Percentiles rank a stretch among this genome's conserved stretches.
Conservation (phyloP, 2,113 vertebrate species). For the Gulo gulo region DNA sequence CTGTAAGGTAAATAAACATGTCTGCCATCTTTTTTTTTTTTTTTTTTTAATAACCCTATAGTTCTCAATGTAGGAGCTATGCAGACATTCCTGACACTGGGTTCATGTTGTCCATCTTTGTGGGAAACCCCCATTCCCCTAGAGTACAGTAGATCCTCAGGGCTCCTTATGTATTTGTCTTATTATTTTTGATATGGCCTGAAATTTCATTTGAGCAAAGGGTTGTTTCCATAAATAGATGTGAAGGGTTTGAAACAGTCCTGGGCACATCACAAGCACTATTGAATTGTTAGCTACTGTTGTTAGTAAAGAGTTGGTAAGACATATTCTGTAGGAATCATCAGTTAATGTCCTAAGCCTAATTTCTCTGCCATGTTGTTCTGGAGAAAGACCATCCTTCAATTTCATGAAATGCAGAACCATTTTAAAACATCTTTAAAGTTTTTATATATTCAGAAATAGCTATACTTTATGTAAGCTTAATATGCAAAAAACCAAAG, state of each 20-base stretch:
- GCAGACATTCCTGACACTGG: background rate
- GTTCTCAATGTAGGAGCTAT: background rate
- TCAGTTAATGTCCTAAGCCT: background rate
- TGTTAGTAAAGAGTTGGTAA: background rate
- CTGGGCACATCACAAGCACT: background rate
- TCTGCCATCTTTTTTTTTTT: background rate
- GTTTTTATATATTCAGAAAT: slow-evolving; percentile 44
- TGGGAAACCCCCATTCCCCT: background rate
- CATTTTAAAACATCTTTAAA: slow-evolving; percentile 46
- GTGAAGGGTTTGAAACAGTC: background rate
- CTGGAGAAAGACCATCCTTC: background rate
- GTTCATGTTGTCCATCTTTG: background rate
- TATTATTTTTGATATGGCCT: background rate
- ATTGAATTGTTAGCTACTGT: background rate
- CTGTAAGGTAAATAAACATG: background rate
- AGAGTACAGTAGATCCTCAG: background rate
- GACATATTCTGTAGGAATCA: slow-evolving; percentile 11
- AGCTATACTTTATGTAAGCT: slow-evolving; percentile 45
- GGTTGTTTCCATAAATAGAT: background rate
- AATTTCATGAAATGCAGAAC: slow-evolving; percentile 52
- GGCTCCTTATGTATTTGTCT: background rate
- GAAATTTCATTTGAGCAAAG: background rate
- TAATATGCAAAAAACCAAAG: slow-evolving; percentile 41
- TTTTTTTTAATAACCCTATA: background rate
- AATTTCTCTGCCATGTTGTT: slow-evolving; percentile 10